Conservation (phyloP, 1,140 invertebrate genomes). For the Daktulosphaira vitifoliae region DNA sequence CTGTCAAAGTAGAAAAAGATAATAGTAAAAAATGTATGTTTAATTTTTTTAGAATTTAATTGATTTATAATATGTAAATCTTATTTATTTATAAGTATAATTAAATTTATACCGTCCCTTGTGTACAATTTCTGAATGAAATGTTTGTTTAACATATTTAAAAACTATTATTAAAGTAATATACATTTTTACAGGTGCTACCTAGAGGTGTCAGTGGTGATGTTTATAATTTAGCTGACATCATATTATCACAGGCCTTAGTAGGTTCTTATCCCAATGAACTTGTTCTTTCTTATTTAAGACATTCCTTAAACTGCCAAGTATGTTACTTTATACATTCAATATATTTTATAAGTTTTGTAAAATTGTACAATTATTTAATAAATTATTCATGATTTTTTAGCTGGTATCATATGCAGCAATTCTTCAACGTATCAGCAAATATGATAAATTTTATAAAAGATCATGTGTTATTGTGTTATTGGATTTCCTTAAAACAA, state of each 20-base stretch:
- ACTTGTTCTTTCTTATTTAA: slow-evolving; percentile 81
- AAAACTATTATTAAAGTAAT: too few relatives aligned
- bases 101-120: too few relatives aligned
- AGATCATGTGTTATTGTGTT: slow-evolving; percentile 79
- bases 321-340: slow-evolving; percentile 41
- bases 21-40: too few relatives aligned
- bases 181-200: slow-evolving; percentile 52
- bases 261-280: slow-evolving; percentile 85
- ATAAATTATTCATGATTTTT: slow-evolving; percentile 13
- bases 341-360: neutral
- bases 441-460: slow-evolving; percentile 80
- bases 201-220: slow-evolving; percentile 80
- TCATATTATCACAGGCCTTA: slow-evolving; percentile 83
- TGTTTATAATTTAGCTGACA: slow-evolving; percentile 84
- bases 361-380: neutral
- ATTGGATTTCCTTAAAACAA: slow-evolving; percentile 73
- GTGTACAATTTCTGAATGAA: too few relatives aligned
- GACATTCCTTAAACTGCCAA: slow-evolving; percentile 80
- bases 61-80: too few relatives aligned
- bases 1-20: too few relatives aligned
- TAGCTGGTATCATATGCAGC: slow-evolving; percentile 81
- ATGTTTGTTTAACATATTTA: too few relatives aligned
- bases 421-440: slow-evolving; percentile 75
- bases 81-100: too few relatives aligned
- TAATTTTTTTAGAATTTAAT: too few relatives aligned